Conservation (phyloP, 2,888 invertebrate genomes). For the Podabrus alpinus region DNA sequence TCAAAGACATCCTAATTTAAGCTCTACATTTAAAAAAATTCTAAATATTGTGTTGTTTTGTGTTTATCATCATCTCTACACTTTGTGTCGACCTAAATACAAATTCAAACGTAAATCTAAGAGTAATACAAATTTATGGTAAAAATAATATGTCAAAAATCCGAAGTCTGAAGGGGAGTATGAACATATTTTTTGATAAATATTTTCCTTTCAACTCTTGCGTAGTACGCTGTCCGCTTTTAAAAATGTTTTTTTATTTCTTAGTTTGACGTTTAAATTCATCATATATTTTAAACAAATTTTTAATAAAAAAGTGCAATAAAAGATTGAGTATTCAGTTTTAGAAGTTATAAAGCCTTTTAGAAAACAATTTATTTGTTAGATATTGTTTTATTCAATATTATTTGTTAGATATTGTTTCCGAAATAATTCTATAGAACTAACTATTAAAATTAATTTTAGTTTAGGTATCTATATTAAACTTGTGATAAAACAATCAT, state of each 20-base stretch:
- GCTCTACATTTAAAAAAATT: neutral
- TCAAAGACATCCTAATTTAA: neutral
- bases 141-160: constrained; percentile 2
- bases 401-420: neutral
- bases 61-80: constrained; percentile 2
- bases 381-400: neutral
- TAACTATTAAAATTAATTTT: neutral
- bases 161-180: neutral
- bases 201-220: neutral
- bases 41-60: neutral
- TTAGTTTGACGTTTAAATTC: neutral
- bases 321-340: neutral
- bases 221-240: neutral
- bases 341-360: neutral
- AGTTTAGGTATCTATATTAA: neutral
- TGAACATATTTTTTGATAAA: neutral
- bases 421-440: neutral
- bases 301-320: neutral
- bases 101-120: neutral
- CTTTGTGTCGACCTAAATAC: neutral
- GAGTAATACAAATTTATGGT: neutral
- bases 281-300: neutral
- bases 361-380: neutral
- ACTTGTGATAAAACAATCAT: neutral
- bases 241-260: neutral